Evolutionary conservation across 2,888 invertebrate genomes (phyloP), one percentile per base, ranked within the genome.

Genomic region (Caenorhabditis japonica): DNA sequence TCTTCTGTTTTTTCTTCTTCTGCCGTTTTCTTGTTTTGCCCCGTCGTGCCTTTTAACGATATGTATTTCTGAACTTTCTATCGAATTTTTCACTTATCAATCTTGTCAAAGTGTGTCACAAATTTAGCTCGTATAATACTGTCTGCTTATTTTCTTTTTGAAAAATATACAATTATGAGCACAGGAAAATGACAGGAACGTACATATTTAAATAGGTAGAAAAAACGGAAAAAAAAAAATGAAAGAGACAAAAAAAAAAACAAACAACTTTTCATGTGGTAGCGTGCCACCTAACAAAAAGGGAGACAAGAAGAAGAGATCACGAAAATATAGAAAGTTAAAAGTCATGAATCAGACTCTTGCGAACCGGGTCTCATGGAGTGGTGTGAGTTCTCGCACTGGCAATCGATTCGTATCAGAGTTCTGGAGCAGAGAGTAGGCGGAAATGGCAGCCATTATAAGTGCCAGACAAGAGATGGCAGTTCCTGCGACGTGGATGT

Each of bases 341-440:
- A 13, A 17, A 36, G 36, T 38, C 19, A 21, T 19, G 7, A 38
- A 25, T 62, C 36, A 75, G 43, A 75, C 69, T 52, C 75, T 25
- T 0, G 75, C 62, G 15, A 75, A 75, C 15, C 69, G 38, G 4
- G 62, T 53, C n/a, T 75, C 69, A n/a, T 75, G 75, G 3, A 75
- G 53, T 15, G 75, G 75, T 13, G 75, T 79, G 38, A 83, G 60
- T 69, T 84, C 84, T 39, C 83, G 46, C 51, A 83, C 69, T 23
- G 82, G 78, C 5, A 80, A 70, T 23, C 69, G 72, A 1, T 76
- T 53, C 2, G 66, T 71, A 36, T 83, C 70, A n/a, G 70, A 60
- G 49, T 70, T 77, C 27, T 82, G 68, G 17, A 86, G 74, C n/a
- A 80, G 79, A 46, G 84, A 82, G 58, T 87, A 86, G 5, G 85